Evolutionary conservation across 2,113 vertebrate genomes (phyloP).

Genomic region (Vireo altiloquus): DNA sequence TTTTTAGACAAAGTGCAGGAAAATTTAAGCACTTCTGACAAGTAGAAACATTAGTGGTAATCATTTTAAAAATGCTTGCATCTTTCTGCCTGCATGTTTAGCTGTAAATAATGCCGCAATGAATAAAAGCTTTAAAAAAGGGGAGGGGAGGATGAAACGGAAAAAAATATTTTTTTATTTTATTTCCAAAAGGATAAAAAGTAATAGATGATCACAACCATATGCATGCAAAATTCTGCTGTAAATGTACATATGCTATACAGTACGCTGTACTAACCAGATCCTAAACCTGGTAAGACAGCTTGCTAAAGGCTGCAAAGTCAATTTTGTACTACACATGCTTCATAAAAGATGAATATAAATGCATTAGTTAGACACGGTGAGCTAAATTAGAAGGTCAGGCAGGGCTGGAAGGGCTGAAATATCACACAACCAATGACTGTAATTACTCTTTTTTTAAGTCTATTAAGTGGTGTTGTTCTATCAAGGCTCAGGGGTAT

Average conservation of each 20-base stretch:
- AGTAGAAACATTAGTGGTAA: constrained; percentile 79
- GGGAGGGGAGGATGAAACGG: constrained; percentile 35
- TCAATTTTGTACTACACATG: constrained; percentile 75
- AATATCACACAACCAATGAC: constrained; percentile 83
- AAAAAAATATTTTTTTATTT: constrained; percentile 69
- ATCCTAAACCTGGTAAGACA: constrained; percentile 66
- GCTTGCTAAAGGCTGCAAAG: constrained; percentile 70
- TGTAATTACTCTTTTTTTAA: constrained; percentile 90
- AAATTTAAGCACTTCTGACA: constrained; percentile 80
- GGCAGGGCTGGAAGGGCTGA: constrained; percentile 83
- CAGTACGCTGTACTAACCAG: constrained; percentile 25
- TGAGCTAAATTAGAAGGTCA: constrained; percentile 86
- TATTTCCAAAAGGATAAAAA: constrained; percentile 64
- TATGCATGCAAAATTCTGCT: neutral
- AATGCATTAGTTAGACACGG: constrained; percentile 82
- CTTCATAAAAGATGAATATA: constrained; percentile 85
- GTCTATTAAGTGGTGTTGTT: constrained; percentile 88
- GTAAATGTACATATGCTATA: constrained; percentile 6
- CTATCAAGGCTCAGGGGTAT: constrained; percentile 84
- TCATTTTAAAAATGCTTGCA: constrained; percentile 77
- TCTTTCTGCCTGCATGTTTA: constrained; percentile 76
- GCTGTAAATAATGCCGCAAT: constrained; percentile 74
- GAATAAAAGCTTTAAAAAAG: constrained; percentile 74
- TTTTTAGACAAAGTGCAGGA: constrained; percentile 80
- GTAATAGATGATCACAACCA: constrained; percentile 27